A percentile compares a stretch with the other conserved stretches of the same genome.
phyloP scores from a whole-genome alignment of 2,113 vertebrate species.

The Aldabrachelys gigantea region DNA sequence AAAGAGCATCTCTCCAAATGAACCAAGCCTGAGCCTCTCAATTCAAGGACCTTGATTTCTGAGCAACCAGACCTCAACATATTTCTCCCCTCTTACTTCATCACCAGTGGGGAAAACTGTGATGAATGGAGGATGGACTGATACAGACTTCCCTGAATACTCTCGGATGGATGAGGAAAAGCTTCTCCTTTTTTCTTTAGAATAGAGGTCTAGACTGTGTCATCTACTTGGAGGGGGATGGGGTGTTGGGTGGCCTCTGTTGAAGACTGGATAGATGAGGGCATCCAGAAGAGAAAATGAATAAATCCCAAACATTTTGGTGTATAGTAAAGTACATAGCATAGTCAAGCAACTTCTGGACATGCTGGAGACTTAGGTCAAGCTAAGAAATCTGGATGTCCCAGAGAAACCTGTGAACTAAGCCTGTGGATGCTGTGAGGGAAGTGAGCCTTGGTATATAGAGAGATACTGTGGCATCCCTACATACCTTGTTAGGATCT shows the following conservation, averaged over 20 bases:
- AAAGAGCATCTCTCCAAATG: background rate
- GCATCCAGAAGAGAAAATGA: background rate
- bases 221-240: background rate
- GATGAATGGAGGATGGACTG: background rate
- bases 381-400: background rate
- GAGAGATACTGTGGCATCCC: background rate
- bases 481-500: background rate
- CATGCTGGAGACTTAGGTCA: background rate
- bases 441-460: background rate
- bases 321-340: background rate
- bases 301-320: background rate
- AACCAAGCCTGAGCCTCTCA: background rate
- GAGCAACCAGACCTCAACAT: background rate
- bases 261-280: background rate
- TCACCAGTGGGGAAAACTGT: background rate
- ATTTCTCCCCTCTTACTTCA: background rate
- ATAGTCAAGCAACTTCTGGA: background rate
- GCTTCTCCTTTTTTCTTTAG: background rate
- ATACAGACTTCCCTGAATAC: background rate
- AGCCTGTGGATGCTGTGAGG: background rate
- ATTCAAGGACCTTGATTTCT: background rate
- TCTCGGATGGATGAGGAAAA: background rate
- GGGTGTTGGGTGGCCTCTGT: background rate
- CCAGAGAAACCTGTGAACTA: background rate
- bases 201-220: background rate